These are phyloP conservation scores for Bursaphelenchus okinawaensis DNA, from an alignment of 2,888 invertebrate genomes.

Conservation along the genomic window DNA sequence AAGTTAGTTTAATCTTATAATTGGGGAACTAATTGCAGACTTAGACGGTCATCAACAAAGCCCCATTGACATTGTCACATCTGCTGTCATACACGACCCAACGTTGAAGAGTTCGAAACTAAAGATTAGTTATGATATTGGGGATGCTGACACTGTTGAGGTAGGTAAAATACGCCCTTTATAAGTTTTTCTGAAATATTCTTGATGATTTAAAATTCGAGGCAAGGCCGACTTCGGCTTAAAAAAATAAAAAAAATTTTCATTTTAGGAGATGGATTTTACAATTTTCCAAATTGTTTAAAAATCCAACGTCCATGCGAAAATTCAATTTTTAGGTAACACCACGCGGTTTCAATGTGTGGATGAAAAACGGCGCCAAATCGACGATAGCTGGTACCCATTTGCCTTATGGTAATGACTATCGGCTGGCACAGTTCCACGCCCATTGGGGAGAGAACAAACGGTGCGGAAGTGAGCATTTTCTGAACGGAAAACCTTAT, in stretches of 20 bases:
- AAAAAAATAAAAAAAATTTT: too few relatives aligned
- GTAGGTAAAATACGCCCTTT: too few relatives aligned
- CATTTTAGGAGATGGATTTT: too few relatives aligned
- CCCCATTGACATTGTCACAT: constrained; percentile 34
- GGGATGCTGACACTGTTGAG: constrained; percentile 30
- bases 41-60: constrained; percentile 26
- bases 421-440: constrained; percentile 49
- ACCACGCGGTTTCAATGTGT: constrained; percentile 9
- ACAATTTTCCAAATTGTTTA: not conserved
- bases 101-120: constrained; percentile 13
- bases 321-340: constrained; percentile 9
- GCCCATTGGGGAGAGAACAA: constrained; percentile 50
- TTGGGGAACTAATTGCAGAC: not conserved
- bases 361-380: constrained; percentile 12
- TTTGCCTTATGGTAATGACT: constrained; percentile 30
- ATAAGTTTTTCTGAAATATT: too few relatives aligned
- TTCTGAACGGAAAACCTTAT: constrained; percentile 38
- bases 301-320: not conserved
- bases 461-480: constrained; percentile 48
- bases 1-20: not conserved
- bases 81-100: constrained; percentile 27
- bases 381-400: constrained; percentile 26
- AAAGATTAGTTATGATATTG: constrained; percentile 32
- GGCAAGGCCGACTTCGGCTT: too few relatives aligned
- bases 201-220: too few relatives aligned